Evolutionary conservation across 2,888 invertebrate species (phyloP).

Genomic region (Noctua janthe): DNA sequence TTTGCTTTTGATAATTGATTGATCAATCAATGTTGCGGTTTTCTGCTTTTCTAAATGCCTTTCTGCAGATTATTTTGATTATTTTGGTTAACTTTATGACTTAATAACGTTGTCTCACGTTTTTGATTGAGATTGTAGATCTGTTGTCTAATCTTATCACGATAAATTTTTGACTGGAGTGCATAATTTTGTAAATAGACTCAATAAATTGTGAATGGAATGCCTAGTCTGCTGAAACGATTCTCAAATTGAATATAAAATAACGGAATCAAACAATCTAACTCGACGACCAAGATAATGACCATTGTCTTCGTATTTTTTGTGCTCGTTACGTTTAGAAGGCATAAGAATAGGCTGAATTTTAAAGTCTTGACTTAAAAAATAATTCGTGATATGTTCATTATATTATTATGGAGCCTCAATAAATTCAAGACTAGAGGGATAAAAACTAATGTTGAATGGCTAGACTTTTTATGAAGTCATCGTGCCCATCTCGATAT

Average conservation of each 20-base stretch:
- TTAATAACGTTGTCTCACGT: conserved; percentile 43
- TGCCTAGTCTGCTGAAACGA: not conserved
- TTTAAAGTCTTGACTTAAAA: conserved; percentile 46
- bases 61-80: conserved; percentile 41
- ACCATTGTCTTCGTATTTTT: conserved; percentile 49
- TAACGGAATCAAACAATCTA: conserved; percentile 48
- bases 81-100: conserved; percentile 40
- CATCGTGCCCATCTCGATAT: conserved; percentile 69
- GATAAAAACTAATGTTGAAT: conserved; percentile 47
- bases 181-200: conserved; percentile 2
- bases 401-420: conserved; percentile 6
- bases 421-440: conserved; percentile 35
- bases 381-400: conserved; percentile 12
- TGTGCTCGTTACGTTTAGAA: conserved; percentile 23
- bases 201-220: not conserved
- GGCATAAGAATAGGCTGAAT: conserved; percentile 30
- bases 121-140: conserved; percentile 22
- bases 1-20: conserved; percentile 56
- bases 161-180: conserved; percentile 8
- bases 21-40: conserved; percentile 45
- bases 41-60: conserved; percentile 31
- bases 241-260: conserved; percentile 37
- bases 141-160: conserved; percentile 12
- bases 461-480: conserved; percentile 68
- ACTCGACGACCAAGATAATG: conserved; percentile 38